Base-by-base conservation (phyloP, 2,113 vertebrate species). In the Aix galericulata region DNA sequence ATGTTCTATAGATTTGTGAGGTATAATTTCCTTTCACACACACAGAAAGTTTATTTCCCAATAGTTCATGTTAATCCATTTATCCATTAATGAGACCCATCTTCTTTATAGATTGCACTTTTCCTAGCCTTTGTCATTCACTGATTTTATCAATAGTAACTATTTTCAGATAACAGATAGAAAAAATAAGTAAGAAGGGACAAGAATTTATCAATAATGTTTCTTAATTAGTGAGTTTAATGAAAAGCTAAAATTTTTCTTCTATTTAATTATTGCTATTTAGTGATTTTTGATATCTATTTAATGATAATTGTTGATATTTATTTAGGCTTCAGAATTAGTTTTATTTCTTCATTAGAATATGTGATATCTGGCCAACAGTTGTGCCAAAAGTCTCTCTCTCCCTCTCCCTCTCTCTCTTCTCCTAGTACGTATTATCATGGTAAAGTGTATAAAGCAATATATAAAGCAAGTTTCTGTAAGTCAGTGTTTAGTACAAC, bases 81-180 rank as follows among this genome's bases (percentile, higher is more conserved):
- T 29, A 4, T 1, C 26, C 3, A 77, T 46, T 60, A 60, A 53
- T 77, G 58, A 85, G 14, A 22, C 9, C 4, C 7, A 38, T 80
- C 44, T 85, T 58, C 50, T 76, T 50, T 82, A 82, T 21, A 64
- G 25, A 52, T 38, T 59, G 46, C 27, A 34, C 14, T 87, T 92
- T 64, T 16, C 31, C 22, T 76, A 42, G 50, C 42, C 7, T 79
- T 91, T 92, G n/a, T 44, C 18, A 71, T 75, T 78, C n/a, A 75
- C 17, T n/a, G 16, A 59, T 76, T 92, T 83, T 77, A 74, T 81
- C 34, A 78, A 40, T 44, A 78, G 26, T 67, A 52, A 31, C 7
- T 69, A 34, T 56, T 86, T 92, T 80, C 44, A 73, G 34, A 66
- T 83, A 73, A 77, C 29, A 78, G 52, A n/a, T 50, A 44, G n/a